Evolutionary conservation across 2,888 invertebrate species (phyloP).

Genomic region (Eurois occulta): DNA sequence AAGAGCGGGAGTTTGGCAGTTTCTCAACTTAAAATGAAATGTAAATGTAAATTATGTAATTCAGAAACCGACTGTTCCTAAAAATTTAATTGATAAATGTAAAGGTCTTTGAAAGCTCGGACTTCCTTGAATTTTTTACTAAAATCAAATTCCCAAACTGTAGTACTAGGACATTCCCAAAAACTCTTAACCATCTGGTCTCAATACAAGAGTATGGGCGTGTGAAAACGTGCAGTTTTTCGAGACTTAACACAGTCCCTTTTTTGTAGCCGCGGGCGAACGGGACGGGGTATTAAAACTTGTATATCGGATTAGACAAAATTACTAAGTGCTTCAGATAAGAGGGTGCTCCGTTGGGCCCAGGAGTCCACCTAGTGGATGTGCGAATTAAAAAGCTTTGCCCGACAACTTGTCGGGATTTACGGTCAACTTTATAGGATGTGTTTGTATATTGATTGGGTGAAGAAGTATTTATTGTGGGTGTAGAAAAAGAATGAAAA

Average conservation of each 20-base stretch:
- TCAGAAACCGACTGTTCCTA: not conserved
- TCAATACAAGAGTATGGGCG: constrained; percentile 74
- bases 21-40: not conserved
- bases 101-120: not conserved
- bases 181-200: constrained; percentile 3
- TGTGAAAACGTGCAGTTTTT: constrained; percentile 88
- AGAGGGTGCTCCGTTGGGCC: constrained; percentile 73
- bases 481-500: not conserved
- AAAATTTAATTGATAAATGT: not conserved
- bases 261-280: constrained; percentile 86
- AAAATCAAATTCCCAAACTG: not conserved
- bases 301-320: constrained; percentile 89
- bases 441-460: constrained; percentile 20
- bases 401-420: constrained; percentile 48
- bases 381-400: constrained; percentile 67
- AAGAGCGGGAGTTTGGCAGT: not conserved
- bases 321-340: constrained; percentile 88
- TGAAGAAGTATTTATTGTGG: not conserved
- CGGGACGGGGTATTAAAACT: constrained; percentile 87
- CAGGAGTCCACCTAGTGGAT: constrained; percentile 48
- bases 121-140: too few relatives aligned
- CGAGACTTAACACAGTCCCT: constrained; percentile 86
- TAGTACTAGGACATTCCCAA: constrained; percentile 22
- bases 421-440: constrained; percentile 37
- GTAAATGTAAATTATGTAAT: not conserved